Base-by-base conservation (phyloP, 2,797 vertebrate genomes). In the Rhynchonycteris naso region DNA sequence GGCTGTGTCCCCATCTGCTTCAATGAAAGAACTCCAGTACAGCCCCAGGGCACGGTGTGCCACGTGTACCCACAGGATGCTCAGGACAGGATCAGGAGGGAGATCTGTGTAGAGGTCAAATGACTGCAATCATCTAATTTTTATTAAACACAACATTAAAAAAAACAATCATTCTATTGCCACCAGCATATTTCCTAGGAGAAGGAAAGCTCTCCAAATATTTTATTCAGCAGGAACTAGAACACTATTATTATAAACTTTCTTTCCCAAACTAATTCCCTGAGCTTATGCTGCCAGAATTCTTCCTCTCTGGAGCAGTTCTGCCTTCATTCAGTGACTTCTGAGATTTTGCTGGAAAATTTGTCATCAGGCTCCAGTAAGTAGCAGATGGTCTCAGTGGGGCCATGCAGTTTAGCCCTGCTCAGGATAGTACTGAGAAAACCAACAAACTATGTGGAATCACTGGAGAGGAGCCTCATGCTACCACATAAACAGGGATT, bases 211-310 rank as follows among this genome's bases (percentile, higher is more conserved):
- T 94, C 79, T 93, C 80, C 59, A 87, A 82, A 94, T 97, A 92
- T 96, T 97, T 97, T 94, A 97, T 97, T 95, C 96, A 96, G 58
- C 90, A 95, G 92, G 61, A 94, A 95, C 85, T 81, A 78, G 82
- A 95, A 85, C 85, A 85, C 83, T 95, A 86, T 93, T 96, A 94
- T 95, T 94, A 96, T 82, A 96, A 94, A 94, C 94, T 96, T 96
- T 93, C 89, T 92, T 92, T 95, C 50, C 47, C 68, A 91, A 94
- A 94, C 63, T 43, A 95, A 94, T 84, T 97, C 95, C 83, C 81
- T 88, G 88, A 91, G 79, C 84, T 76, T 56, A 66, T 59, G 43
- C 79, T 95, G 86, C 85, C 93, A 96, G 88, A 81, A 94, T 78
- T 72, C 56, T 65, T 95, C 47, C 84, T 94, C 95, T 95, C 92